Evolutionary conservation across 2,797 vertebrate genomes (phyloP), one percentile per base, ranked within the genome.

Genomic region (Mormyrops boulengeri): DNA sequence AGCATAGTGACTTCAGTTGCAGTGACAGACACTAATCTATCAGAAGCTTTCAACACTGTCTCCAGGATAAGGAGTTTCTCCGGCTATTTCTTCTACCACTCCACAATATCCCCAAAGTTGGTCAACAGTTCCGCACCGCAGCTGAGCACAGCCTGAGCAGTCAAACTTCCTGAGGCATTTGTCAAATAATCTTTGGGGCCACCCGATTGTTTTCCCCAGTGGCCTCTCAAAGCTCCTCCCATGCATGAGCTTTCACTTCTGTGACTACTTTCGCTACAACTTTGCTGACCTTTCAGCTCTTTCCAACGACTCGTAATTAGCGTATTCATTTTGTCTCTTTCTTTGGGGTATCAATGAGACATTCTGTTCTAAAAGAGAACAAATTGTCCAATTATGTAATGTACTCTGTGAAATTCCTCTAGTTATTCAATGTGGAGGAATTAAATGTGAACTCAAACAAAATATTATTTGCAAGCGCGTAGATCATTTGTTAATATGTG

Each of bases 371-470:
- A 17, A 34, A 82, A 30, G 30, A 82, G 17, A 41, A n/a, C 50
- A n/a, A 82, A 22, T 12, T 22, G 26, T 53, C 19, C 86, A 60
- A 82, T 82, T 53, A 41, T 17, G 19, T 53, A 4, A 89, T 50
- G 38, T 57, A 7, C 34, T 84, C 44, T 38, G 41, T 4, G 3
- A 38, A 69, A 57, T 57, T 44, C 53, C 69, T 6, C 73, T 60
- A 44, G 80, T 44, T 57, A 82, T 53, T 84, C 30, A 57, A 34
- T 11, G 22, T n/a, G 53, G 11, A 89, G 41, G 88, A 44, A 47
- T 62, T 85, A 85, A 77, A 85, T 47, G 22, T 52, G 34, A 85
- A 44, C 55, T 62, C 22, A 89, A 26, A 55, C 38, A 85, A 89
- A 89, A 55, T 38, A 89, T 89, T 85, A 50, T 50, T 38, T 26